These are phyloP conservation scores for Haemorhous mexicanus DNA, from an alignment of 2,113 vertebrate genomes.

Conservation along the genomic window DNA sequence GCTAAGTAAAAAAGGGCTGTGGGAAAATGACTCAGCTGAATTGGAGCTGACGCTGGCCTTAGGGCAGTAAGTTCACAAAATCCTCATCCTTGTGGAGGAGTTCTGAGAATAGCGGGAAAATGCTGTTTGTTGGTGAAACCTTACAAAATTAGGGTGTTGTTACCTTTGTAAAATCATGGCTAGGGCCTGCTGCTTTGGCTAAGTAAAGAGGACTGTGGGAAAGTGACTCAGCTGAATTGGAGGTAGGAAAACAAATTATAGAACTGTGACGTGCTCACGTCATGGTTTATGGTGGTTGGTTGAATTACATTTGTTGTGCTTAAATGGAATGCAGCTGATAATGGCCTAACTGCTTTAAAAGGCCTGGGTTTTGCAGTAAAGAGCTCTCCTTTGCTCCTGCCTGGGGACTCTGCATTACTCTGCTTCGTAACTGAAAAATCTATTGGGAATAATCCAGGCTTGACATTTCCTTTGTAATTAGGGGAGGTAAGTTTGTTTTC, in stretches of 20 bases:
- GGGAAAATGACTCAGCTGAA: no score
- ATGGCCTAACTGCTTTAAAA: background rate
- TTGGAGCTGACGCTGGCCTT: no score
- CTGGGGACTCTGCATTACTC: background rate
- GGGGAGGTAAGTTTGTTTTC: background rate
- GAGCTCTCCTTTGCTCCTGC: background rate
- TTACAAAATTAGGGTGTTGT: no score
- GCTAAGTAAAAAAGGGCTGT: no score
- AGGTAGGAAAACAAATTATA: no score
- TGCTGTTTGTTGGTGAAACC: no score
- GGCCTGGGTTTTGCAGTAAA: background rate
- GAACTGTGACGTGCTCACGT: fast-evolving
- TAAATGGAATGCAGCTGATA: background rate
- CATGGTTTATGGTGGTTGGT: background rate
- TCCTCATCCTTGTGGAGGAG: no score
- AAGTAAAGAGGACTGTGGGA: no score
- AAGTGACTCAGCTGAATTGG: background rate
- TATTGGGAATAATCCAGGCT: background rate
- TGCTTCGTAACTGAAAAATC: background rate
- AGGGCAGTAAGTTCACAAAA: no score
- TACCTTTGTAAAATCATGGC: no score
- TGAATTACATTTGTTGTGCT: background rate
- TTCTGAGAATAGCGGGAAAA: no score
- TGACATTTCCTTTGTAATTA: conserved; percentile 12
- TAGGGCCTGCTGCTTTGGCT: no score